These are phyloP conservation scores for Melopsittacus undulatus DNA, from an alignment of 2,797 vertebrate genomes.

Conservation along the genomic window DNA sequence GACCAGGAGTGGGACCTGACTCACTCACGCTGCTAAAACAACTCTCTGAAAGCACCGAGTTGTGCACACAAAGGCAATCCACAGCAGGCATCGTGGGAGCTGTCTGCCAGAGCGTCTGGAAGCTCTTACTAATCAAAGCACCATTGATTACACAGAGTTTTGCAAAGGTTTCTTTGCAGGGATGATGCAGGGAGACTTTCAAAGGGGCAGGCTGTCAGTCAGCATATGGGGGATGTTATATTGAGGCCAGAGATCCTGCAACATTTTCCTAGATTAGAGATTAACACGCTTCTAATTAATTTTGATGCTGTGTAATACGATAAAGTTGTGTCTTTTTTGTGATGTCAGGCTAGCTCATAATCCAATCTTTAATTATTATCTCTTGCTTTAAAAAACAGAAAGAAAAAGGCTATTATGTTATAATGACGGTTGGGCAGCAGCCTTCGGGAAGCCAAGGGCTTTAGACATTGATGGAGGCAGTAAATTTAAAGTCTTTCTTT, in stretches of 20 bases:
- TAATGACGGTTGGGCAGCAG: neutral
- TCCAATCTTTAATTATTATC: slow-evolving; percentile 56
- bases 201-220: slow-evolving; percentile 66
- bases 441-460: neutral
- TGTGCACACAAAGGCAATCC: slow-evolving; percentile 6
- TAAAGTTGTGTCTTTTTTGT: slow-evolving; percentile 47
- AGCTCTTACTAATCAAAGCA: slow-evolving; percentile 60
- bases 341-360: slow-evolving; percentile 37
- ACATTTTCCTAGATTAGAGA: slow-evolving; percentile 70
- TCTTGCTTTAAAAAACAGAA: neutral
- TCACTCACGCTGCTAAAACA: neutral
- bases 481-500: slow-evolving; percentile 29
- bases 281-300: slow-evolving; percentile 70
- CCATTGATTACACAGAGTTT: slow-evolving; percentile 55
- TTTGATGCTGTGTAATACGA: slow-evolving; percentile 35
- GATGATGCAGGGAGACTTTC: slow-evolving; percentile 19
- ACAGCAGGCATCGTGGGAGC: neutral
- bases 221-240: slow-evolving; percentile 43
- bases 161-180: slow-evolving; percentile 53
- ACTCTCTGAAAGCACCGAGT: neutral
- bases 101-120: slow-evolving; percentile 40
- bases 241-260: slow-evolving; percentile 46
- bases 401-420: neutral
- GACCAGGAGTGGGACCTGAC: neutral
- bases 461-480: slow-evolving; percentile 12